Percentiles rank a stretch among this genome's conserved stretches.
phyloP scores from a whole-genome alignment of 2,113 vertebrate species.

The Scytalopus superciliaris region DNA sequence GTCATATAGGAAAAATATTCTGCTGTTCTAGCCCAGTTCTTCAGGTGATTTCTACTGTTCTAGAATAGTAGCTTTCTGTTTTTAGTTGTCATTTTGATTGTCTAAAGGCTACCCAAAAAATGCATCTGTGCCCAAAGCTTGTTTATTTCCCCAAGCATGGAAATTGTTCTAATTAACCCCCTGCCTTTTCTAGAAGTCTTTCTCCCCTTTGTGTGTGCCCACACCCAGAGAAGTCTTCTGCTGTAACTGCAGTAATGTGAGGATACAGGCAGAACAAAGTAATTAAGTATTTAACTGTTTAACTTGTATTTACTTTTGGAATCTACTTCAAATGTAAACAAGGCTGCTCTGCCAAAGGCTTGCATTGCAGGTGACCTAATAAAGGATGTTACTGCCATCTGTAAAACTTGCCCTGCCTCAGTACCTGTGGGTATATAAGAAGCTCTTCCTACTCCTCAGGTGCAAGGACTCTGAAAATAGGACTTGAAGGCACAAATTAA shows the following conservation, averaged over 20 bases:
- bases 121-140: background rate
- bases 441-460: background rate
- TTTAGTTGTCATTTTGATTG: background rate
- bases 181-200: background rate
- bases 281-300: background rate
- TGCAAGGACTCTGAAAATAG: background rate
- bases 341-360: background rate
- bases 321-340: background rate
- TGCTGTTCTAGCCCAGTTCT: background rate
- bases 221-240: background rate
- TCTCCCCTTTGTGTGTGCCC: background rate
- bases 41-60: background rate
- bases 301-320: background rate
- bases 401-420: background rate
- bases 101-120: background rate
- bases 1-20: background rate
- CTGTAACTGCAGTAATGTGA: background rate
- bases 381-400: background rate
- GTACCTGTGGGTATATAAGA: accelerated
- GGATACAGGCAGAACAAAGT: background rate
- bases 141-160: background rate
- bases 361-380: background rate
- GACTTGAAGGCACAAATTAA: background rate
- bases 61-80: background rate
- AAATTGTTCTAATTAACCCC: background rate